Conservation (phyloP, 1,140 invertebrate species). For the Parasteatoda tepidariorum region DNA sequence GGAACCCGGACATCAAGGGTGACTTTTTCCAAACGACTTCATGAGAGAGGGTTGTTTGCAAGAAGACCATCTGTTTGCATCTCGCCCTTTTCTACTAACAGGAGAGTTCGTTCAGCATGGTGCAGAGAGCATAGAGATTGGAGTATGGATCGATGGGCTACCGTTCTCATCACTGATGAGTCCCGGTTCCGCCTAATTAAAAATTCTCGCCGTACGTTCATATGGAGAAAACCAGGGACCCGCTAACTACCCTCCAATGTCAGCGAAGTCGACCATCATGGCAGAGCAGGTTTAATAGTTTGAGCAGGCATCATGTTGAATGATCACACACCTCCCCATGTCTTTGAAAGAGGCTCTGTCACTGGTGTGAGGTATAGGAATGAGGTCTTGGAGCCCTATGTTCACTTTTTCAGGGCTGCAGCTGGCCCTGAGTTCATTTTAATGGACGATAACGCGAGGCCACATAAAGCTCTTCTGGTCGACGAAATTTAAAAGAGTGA, state of each 20-base stretch:
- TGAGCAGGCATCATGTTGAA: background rate
- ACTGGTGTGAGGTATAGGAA: background rate
- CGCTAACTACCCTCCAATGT: background rate
- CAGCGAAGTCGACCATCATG: background rate
- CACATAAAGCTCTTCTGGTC: no score
- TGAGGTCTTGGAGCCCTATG: background rate
- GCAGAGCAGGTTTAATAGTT: background rate
- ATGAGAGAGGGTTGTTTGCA: background rate
- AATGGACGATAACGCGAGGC: no score
- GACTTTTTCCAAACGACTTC: background rate
- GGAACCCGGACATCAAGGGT: background rate
- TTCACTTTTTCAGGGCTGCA: background rate
- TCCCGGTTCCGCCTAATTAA: background rate
- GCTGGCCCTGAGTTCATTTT: slow-evolving; percentile 1
- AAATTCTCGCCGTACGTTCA: background rate
- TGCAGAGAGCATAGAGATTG: background rate
- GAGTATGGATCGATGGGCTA: background rate
- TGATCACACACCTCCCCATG: background rate
- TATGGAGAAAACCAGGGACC: background rate
- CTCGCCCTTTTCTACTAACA: background rate
- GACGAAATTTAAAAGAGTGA: no score
- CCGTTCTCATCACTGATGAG: background rate
- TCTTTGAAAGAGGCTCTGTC: background rate
- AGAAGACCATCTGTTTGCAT: background rate
- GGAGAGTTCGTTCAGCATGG: background rate